Base-by-base conservation (phyloP, 2,888 invertebrate genomes). In the Athalia rosae region DNA sequence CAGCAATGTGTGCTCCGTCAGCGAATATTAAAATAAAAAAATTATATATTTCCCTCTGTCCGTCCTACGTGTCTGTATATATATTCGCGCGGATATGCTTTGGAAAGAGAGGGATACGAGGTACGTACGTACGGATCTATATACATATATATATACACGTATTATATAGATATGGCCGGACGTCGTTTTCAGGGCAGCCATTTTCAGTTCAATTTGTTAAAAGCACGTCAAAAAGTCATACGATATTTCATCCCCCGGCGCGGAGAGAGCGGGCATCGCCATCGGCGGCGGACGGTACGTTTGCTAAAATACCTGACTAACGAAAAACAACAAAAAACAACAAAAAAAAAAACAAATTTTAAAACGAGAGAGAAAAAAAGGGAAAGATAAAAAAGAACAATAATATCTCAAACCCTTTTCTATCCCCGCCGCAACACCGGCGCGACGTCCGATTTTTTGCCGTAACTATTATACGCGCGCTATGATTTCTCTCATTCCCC, bases 201-300 rank as follows among this genome's bases (percentile, higher is more conserved):
- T 88, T 88, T 88, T 87, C 87, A 86, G 87, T 88, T 87, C 88
- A 87, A 87, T 88, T 87, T 86, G 88, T 88, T 88, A 86, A 86
- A 88, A 86, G 84, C 88, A 87, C 88, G 88, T 88, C 88, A 87
- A 88, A 88, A 88, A 88, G 87, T 88, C 87, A 84, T 84, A 86
- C 85, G 86, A 87, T 88, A 87, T 88, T 87, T 87, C 87, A 87
- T 84, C 80, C 81, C 73, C 76, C 79, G 80, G 79, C 76, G 1
- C 28, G 28, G 69, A 15, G 8, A 28, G 69, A 15, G 8, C n/a
- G 43, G 53, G 28, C 73, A 73, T 4, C 58, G 71, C 53, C 56
- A 53, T 45, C 13, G 53, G 71, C 69, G 15, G 8, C 41, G 28
- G 28, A 28, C 28, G 15, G 73, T n/a, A n/a, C n/a, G n/a, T 43